These are phyloP conservation scores for Cassiopea andromeda DNA, from an alignment of 30 jellyfish, hydroid and myxozoan genomes.

Conservation along the genomic window DNA sequence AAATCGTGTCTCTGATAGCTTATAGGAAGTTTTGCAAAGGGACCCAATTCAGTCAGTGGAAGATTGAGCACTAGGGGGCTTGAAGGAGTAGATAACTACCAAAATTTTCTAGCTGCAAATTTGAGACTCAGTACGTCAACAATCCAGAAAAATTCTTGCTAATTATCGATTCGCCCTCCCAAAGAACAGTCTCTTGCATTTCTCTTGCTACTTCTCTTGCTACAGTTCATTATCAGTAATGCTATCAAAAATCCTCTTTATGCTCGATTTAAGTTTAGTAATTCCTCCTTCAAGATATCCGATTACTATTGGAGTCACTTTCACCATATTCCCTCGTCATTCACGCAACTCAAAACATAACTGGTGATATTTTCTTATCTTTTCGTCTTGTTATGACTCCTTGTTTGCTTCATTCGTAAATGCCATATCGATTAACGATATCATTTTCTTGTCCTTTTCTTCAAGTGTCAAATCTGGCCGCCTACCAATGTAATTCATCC, in stretches of 20 bases:
- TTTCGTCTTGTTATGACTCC: conserved; percentile 4
- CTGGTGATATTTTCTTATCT: conserved; percentile 36
- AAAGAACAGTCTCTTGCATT: background rate
- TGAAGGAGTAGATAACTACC: background rate
- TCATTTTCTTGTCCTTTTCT: background rate
- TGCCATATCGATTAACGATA: background rate
- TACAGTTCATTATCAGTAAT: too few relatives aligned
- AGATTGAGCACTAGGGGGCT: background rate
- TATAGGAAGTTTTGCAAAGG: background rate
- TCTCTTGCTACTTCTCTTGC: background rate
- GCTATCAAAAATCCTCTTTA: background rate
- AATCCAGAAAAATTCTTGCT: background rate
- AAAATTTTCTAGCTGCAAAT: background rate
- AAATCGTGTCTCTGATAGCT: background rate
- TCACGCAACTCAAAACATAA: conserved; percentile 23
- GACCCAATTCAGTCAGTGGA: background rate
- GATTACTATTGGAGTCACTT: conserved; percentile 4
- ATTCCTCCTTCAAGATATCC: conserved; percentile 35
- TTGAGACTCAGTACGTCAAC: background rate
- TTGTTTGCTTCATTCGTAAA: conserved; percentile 30
- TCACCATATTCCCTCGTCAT: background rate
- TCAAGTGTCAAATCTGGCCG: conserved; percentile 13
- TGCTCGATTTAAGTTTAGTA: background rate
- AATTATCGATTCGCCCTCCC: background rate
- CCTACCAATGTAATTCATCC: conserved; percentile 22